Evolutionary conservation across 2,888 invertebrate genomes (phyloP).

Genomic region (Thymelicus lineola): DNA sequence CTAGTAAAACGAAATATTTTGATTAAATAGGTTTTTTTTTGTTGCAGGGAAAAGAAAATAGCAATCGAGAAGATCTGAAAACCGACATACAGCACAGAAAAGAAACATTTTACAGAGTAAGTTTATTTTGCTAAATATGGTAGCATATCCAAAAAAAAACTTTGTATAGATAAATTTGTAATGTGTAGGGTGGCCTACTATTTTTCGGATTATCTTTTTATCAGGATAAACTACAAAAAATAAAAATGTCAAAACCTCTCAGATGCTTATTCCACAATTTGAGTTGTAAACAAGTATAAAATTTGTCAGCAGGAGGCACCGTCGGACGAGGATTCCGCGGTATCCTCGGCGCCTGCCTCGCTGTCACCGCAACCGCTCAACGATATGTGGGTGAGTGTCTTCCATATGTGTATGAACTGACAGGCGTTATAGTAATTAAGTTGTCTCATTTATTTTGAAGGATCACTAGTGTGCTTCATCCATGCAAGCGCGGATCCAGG

Average conservation of each 20-base stretch:
- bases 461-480: too few species aligned
- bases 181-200: too few species aligned
- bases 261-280: too few species aligned
- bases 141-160: not conserved
- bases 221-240: too few species aligned
- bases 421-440: not conserved
- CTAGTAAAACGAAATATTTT: too few species aligned
- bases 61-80: constrained; percentile 76
- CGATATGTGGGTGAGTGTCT: constrained; percentile 81
- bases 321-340: constrained; percentile 88
- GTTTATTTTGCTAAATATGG: constrained; percentile 40
- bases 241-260: too few species aligned
- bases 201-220: too few species aligned
- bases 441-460: not conserved
- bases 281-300: constrained; percentile 17
- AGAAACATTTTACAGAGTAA: constrained; percentile 79
- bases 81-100: constrained; percentile 81
- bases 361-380: constrained; percentile 88
- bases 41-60: constrained; percentile 79
- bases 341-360: constrained; percentile 89
- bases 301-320: constrained; percentile 66
- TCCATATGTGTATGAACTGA: not conserved
- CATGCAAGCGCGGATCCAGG: too few species aligned
- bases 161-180: too few species aligned
- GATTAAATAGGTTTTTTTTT: constrained; percentile 49